These are phyloP conservation scores for Actinopyga echinites DNA, from an alignment of 53 echinoderm and acorn worm genomes.

Conservation along the genomic window DNA sequence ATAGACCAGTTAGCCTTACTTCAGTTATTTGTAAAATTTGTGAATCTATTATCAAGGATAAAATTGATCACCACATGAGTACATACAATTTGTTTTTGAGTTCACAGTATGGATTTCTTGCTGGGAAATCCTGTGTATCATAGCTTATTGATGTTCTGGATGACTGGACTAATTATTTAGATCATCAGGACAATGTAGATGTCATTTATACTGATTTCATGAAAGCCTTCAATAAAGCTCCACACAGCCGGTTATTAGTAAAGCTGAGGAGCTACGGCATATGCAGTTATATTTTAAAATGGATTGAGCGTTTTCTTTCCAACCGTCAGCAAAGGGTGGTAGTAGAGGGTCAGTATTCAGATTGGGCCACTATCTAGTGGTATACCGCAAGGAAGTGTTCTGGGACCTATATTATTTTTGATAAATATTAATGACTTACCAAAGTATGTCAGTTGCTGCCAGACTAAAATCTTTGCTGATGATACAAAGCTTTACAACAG, in stretches of 20 bases:
- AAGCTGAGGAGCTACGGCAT: background rate
- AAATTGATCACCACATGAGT: background rate
- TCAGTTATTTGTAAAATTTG: conserved; percentile 24
- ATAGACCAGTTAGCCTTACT: conserved; percentile 3
- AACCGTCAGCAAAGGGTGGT: background rate
- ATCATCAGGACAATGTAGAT: background rate
- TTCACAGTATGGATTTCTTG: conserved; percentile 1
- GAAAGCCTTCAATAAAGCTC: conserved; percentile 21
- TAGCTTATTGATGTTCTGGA: conserved; percentile 11
- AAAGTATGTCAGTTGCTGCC: background rate
- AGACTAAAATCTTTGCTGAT: background rate
- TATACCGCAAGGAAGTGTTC: conserved; percentile 7
- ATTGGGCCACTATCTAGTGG: background rate
- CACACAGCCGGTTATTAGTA: background rate
- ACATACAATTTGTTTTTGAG: background rate
- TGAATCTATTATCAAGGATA: background rate
- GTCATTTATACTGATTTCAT: conserved; percentile 20
- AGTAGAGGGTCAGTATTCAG: background rate
- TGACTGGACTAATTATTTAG: conserved; percentile 6
- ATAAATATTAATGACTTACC: conserved; percentile 9
- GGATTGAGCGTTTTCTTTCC: background rate
- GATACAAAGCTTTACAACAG: conserved; percentile 19
- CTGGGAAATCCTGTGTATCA: conserved; percentile 24
- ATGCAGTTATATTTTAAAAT: background rate
- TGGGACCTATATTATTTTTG: conserved; percentile 16